A percentile compares a stretch with the other conserved stretches of the same genome.
phyloP scores from a whole-genome alignment of 2,888 invertebrate genomes.

The Cephus spinipes region DNA sequence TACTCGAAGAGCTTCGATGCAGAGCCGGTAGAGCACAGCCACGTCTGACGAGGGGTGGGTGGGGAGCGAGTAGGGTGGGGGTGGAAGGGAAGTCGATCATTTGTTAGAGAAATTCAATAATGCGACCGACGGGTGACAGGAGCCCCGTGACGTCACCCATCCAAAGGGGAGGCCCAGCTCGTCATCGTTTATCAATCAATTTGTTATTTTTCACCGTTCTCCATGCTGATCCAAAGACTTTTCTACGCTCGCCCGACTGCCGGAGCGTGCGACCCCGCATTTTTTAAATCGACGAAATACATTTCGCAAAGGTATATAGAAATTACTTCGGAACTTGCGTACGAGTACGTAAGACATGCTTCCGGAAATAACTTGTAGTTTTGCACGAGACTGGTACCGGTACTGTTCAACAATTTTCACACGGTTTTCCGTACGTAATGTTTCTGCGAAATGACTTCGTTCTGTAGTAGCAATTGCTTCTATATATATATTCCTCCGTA shows the following conservation, averaged over 20 bases:
- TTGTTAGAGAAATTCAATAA: slow-evolving; percentile 57
- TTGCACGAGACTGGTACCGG: neutral
- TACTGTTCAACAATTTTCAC: neutral
- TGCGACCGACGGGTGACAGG: slow-evolving; percentile 49
- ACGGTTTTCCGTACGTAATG: neutral
- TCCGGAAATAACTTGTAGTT: neutral
- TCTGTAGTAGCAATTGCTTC: neutral
- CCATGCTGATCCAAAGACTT: slow-evolving; percentile 14
- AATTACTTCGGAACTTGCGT: neutral
- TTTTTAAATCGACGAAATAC: neutral
- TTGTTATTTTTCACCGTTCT: slow-evolving; percentile 40
- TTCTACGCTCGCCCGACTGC: neutral
- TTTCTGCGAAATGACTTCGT: neutral
- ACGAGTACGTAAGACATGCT: neutral
- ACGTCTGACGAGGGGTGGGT: neutral
- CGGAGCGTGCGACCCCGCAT: neutral
- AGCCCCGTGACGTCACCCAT: slow-evolving; percentile 34
- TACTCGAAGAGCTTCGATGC: neutral
- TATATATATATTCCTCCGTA: neutral
- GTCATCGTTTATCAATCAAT: slow-evolving; percentile 52
- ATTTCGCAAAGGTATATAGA: neutral
- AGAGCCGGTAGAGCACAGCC: slow-evolving; percentile 5
- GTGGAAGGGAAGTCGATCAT: slow-evolving; percentile 43
- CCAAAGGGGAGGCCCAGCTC: slow-evolving; percentile 34
- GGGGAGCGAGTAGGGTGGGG: neutral